Evolutionary conservation across 2,888 invertebrate genomes (phyloP), one percentile per base, ranked within the genome.

Genomic region (Macropis europaea): DNA sequence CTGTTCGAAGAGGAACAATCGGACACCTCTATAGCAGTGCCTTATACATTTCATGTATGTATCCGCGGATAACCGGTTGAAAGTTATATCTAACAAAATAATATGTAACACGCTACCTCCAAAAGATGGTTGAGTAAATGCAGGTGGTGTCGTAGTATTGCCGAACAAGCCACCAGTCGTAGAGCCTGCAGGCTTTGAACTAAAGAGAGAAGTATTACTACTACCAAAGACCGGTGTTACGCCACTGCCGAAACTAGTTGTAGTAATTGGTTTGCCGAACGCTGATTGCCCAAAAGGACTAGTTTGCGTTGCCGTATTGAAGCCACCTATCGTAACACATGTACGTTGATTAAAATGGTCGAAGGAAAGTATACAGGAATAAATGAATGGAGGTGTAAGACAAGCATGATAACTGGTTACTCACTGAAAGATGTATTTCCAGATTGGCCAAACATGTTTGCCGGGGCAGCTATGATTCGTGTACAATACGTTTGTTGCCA

Each of bases 191-290:
- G 92, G 89, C 45, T 88, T 88, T 32, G 88, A 82, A 71, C 92
- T 93, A 88, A 94, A 94, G 59, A 94, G 88, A 11, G 93, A 91
- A 30, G 91, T 90, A 45, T 90, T 88, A 62, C 91, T 88, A 28
- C 93, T 92, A 0, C 95, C 95, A 90, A 96, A 96, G 0, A 94
- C 92, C 0, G 95, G 92, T 3, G 94, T 91, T 0, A 93, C 91
- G 9, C 83, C 84, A 2, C 93, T 93, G 28, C 94, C 95, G 67
- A 95, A 94, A 53, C 93, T 93, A 0, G 92, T 91, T 1, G 93
- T 92, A 0, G 93, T 91, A 66, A 89, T 85, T 2, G 94, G 92
- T 89, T 92, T 91, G 0, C 92, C 92, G 87, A 93, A 93, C 0
- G 92, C 90, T 0, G 92, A 88, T 71, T 88, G 88, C 15, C 88